Evolutionary conservation across 2,888 invertebrate species (phyloP), one percentile per base, ranked within the genome.

Genomic region (Eupithecia vulgata): DNA sequence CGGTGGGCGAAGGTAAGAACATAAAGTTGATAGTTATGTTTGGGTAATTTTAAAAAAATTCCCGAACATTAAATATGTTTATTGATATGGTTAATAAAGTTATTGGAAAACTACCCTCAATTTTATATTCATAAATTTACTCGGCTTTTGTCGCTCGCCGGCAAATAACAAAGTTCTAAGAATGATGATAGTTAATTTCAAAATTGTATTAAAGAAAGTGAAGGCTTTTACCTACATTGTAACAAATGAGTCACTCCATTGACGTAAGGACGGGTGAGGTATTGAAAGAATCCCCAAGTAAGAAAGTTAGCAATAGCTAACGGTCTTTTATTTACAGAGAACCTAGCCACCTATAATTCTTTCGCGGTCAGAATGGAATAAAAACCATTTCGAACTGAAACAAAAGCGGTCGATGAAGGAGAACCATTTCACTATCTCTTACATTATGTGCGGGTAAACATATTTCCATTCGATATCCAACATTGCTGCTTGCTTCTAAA

Each of bases 401-500:
- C 37, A 10, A 37, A 64, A n/a, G 62, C 35, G 1, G 7, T 64
- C 21, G 57, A 52, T 1, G 52, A 25, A 21, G 21, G 21, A 57
- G 8, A 57, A 57, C 25, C 25, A 57, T 57, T 25, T 25, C 25
- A 57, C 57, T 37, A n/a, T 34, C 37, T n/a, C 1, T n/a, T 12
- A n/a, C 62, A 35, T 34, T 25, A 62, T 62, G 3, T 1, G 21
- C 21, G 37, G 25, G 40, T 21, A 65, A 65, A 64, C 40, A 65
- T 40, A 40, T 68, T 74, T 72, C 73, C 68, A 42, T 70, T 84
- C 80, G 78, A 81, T 84, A 68, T 73, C 73, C 80, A 82, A 82
- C 81, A 79, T 81, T 80, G 81, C 48, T 57, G 82, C 80, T 70
- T 67, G 82, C 81, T 70, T 82, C 81, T 88, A 87, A 90, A 90